These are phyloP conservation scores for Erethizon dorsatum DNA, from an alignment of 2,797 vertebrate genomes.

Conservation along the genomic window DNA sequence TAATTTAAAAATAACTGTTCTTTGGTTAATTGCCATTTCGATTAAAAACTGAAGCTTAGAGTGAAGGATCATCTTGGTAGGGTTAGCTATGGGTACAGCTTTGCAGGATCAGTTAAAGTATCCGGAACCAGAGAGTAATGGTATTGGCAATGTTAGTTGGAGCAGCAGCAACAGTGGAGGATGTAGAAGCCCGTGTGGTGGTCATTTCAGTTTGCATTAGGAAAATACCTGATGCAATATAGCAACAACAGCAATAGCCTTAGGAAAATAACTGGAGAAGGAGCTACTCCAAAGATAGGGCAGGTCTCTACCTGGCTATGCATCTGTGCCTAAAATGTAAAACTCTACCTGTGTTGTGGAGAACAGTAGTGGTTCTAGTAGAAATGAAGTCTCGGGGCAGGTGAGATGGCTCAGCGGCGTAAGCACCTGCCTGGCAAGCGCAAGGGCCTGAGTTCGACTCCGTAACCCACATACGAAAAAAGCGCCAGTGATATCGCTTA, in stretches of 20 bases:
- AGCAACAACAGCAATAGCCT: neutral
- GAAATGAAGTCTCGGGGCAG: neutral
- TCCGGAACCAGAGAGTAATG: too few relatives aligned
- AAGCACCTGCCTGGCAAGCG: too few relatives aligned
- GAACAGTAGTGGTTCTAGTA: neutral
- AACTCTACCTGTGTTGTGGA: neutral
- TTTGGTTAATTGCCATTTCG: conserved; percentile 37
- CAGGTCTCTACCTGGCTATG: too few relatives aligned
- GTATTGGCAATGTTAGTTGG: neutral
- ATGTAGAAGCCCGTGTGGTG: rapidly evolving
- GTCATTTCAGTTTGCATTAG: neutral
- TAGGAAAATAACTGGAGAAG: neutral
- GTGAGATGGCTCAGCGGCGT: too few relatives aligned
- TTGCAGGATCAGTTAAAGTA: neutral
- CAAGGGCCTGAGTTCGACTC: too few relatives aligned
- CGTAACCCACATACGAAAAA: too few relatives aligned
- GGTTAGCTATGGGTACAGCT: neutral
- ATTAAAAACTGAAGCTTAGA: neutral
- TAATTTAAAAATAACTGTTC: neutral
- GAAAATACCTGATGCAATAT: neutral
- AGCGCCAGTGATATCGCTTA: too few relatives aligned
- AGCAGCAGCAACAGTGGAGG: neutral
- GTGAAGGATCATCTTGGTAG: neutral
- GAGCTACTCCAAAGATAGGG: neutral
- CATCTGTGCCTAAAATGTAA: neutral